phyloP scores from a whole-genome alignment of 2,888 invertebrate genomes.

The Tryphoninae sp. region DNA sequence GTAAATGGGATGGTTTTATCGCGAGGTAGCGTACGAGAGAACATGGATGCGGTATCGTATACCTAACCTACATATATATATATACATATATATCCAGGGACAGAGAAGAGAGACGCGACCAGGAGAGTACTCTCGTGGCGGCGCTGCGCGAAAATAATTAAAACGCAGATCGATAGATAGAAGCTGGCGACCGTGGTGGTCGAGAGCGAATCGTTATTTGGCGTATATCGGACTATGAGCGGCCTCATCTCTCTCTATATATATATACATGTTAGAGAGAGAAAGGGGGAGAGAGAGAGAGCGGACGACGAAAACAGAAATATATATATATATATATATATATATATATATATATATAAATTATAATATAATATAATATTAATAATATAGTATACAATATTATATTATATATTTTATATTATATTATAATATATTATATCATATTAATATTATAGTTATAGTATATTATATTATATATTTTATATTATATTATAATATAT shows the following conservation, averaged over 20 bases:
- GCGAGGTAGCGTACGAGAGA: background rate
- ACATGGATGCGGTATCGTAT: background rate
- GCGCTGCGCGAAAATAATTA: slow-evolving; percentile 70
- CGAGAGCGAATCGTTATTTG: slow-evolving; percentile 58
- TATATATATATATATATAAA: too few species aligned
- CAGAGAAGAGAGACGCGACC: background rate
- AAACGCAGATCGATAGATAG: slow-evolving; percentile 73
- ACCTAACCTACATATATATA: background rate
- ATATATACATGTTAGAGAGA: too few species aligned
- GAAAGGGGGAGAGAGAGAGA: slow-evolving; percentile 13
- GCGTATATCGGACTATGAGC: slow-evolving; percentile 37
- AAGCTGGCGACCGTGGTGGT: slow-evolving; percentile 27
- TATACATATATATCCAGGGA: background rate
- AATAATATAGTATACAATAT: too few species aligned
- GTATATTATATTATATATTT: too few species aligned
- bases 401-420: too few species aligned
- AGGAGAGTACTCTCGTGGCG: slow-evolving; percentile 61
- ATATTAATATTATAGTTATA: too few species aligned
- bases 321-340: too few species aligned
- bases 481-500: too few species aligned
- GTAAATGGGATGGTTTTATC: background rate
- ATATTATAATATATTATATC: too few species aligned
- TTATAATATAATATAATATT: too few species aligned
- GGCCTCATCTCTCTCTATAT: background rate
- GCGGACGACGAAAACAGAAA: too few species aligned